Percentiles rank a stretch among this genome's conserved stretches.
These are phyloP conservation scores for Drosophila carrolli DNA, from an alignment of 1,140 invertebrate genomes.

Conservation along the genomic window DNA sequence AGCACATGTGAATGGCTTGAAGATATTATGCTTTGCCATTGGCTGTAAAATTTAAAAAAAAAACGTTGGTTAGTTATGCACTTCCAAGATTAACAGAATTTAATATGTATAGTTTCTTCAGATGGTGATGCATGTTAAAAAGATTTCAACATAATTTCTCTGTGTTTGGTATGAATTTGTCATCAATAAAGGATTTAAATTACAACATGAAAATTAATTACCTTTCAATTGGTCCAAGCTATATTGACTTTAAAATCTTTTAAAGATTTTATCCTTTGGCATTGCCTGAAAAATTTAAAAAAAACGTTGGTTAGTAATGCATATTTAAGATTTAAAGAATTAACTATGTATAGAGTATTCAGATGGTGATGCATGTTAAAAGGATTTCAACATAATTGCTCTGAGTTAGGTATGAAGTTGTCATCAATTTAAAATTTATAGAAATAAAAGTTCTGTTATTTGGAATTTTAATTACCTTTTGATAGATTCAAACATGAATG, in stretches of 20 bases:
- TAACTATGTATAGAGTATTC: neutral
- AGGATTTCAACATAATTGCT: constrained; percentile 63
- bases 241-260: too few relatives aligned
- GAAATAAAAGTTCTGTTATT: neutral
- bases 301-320: neutral
- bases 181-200: constrained; percentile 31
- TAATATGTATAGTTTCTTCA: constrained; percentile 11
- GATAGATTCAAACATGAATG: too few relatives aligned
- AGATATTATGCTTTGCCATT: neutral
- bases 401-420: constrained; percentile 57
- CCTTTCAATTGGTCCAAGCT: neutral
- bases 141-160: constrained; percentile 52
- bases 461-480: constrained; percentile 3
- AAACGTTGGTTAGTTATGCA: neutral
- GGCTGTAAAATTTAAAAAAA: constrained; percentile 16
- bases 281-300: constrained; percentile 11
- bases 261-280: too few relatives aligned
- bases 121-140: constrained; percentile 69
- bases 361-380: constrained; percentile 76
- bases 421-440: constrained; percentile 47
- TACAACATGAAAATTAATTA: neutral
- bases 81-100: too few relatives aligned
- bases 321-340: too few relatives aligned
- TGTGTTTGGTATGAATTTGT: constrained; percentile 46
- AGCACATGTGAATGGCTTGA: too few relatives aligned